A percentile compares a stretch with the other conserved stretches of the same genome.
These are phyloP conservation scores for Electrona antarctica DNA, from an alignment of 2,113 vertebrate genomes.

Conservation along the genomic window DNA sequence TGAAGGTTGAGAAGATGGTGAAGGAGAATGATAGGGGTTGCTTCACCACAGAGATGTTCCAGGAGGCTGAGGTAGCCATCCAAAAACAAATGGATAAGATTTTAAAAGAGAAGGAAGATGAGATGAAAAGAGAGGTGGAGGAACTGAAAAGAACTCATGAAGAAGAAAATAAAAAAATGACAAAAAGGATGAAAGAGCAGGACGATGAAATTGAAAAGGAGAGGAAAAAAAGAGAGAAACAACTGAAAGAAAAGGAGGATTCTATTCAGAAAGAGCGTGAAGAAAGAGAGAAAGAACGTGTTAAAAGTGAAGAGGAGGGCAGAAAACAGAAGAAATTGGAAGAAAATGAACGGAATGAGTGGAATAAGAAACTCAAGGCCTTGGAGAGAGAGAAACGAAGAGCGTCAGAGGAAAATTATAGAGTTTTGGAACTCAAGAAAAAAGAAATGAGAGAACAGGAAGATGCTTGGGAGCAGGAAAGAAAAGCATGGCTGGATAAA, in stretches of 20 bases:
- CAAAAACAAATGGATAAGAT: constrained; percentile 31
- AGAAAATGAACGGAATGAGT: too few relatives aligned
- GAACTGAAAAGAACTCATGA: constrained; percentile 13
- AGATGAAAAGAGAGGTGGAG: constrained; percentile 33
- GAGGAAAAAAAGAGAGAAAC: neutral
- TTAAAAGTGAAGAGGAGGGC: constrained; percentile 24
- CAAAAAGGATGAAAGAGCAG: neutral
- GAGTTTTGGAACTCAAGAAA: too few relatives aligned
- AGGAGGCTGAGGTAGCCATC: too few relatives aligned
- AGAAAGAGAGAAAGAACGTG: constrained; percentile 16
- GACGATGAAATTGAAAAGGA: constrained; percentile 13
- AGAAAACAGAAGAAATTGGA: neutral
- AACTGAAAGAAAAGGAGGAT: constrained; percentile 30
- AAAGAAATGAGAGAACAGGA: too few relatives aligned
- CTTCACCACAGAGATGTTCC: too few relatives aligned
- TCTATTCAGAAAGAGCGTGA: constrained; percentile 6
- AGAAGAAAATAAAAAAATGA: neutral
- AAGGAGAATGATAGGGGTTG: too few relatives aligned
- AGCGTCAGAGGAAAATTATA: too few relatives aligned
- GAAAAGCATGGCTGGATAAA: too few relatives aligned
- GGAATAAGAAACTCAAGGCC: too few relatives aligned
- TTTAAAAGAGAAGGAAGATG: constrained; percentile 37
- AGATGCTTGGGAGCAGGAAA: neutral
- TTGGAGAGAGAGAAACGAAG: too few relatives aligned
- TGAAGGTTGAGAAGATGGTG: too few relatives aligned